Percentiles rank a stretch among this genome's conserved stretches.
Conservation (phyloP, 2,113 vertebrate species). For the Philantomba maxwellii region DNA sequence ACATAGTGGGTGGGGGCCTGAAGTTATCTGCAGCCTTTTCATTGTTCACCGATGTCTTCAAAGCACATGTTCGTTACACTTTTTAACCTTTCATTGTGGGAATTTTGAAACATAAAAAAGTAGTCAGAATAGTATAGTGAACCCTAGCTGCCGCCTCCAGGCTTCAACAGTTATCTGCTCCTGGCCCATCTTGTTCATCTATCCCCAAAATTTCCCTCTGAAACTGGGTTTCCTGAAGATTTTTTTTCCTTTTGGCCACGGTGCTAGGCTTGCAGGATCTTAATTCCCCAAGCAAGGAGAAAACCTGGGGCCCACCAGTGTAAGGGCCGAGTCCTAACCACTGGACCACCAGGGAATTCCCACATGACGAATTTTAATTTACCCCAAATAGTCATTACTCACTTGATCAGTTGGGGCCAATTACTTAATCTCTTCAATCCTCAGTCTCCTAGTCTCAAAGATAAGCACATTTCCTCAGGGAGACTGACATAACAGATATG, state of each 20-base stretch:
- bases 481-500: accelerated
- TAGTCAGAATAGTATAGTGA: not conserved
- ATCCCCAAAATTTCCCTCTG: not conserved
- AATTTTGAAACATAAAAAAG: not conserved
- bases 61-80: not conserved
- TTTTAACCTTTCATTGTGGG: not conserved
- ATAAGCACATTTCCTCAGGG: accelerated
- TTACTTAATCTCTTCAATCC: not conserved
- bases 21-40: not conserved
- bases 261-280: not conserved
- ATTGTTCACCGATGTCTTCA: not conserved
- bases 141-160: not conserved
- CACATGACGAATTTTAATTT: not conserved
- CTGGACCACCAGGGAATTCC: not conserved
- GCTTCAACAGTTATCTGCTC: not conserved
- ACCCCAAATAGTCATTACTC: not conserved
- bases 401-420: no score
- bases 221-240: not conserved
- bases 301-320: not conserved
- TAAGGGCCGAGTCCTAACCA: accelerated
- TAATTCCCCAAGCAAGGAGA: not conserved
- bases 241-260: not conserved
- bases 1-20: not conserved
- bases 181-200: not conserved
- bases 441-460: not conserved